Conservation (phyloP, 2,797 vertebrate species). For the Gobionotothen gibberifrons region DNA sequence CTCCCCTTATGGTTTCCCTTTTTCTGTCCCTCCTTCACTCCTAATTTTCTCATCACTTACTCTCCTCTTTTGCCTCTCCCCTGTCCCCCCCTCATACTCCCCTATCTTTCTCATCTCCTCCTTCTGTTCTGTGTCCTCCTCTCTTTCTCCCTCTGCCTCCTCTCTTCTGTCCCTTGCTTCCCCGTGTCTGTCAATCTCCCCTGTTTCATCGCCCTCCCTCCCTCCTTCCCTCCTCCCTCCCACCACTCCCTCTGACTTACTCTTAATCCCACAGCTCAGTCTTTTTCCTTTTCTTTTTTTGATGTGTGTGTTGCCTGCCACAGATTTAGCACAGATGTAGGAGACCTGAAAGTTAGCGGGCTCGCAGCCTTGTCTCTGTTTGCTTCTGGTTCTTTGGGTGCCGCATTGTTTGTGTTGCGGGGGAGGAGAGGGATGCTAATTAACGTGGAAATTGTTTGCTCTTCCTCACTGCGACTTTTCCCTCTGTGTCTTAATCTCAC, state of each 20-base stretch:
- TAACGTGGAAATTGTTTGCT: slow-evolving; percentile 70
- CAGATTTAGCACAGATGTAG: slow-evolving; percentile 64
- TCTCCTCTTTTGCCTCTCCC: not conserved
- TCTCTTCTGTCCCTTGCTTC: not conserved
- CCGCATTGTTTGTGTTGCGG: slow-evolving; percentile 62
- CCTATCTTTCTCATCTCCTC: slow-evolving; percentile 11
- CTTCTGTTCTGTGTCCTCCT: slow-evolving; percentile 13
- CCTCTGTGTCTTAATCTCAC: slow-evolving; percentile 46
- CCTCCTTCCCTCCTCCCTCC: slow-evolving; percentile 16
- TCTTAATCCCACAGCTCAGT: slow-evolving; percentile 61
- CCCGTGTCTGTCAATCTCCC: not conserved
- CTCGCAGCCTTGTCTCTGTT: slow-evolving; percentile 57
- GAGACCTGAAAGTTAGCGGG: slow-evolving; percentile 52
- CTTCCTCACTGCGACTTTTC: slow-evolving; percentile 31
- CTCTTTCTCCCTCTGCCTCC: not conserved
- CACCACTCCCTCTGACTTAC: slow-evolving; percentile 41
- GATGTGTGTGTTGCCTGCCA: slow-evolving; percentile 42
- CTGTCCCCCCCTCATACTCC: not conserved
- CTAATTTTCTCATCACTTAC: not conserved
- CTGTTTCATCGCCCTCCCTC: not conserved
- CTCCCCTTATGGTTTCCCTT: not conserved
- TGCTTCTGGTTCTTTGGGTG: slow-evolving; percentile 49
- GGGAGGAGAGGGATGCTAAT: slow-evolving; percentile 72
- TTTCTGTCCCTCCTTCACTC: not conserved
- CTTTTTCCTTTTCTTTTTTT: slow-evolving; percentile 7